Percentiles rank a stretch among this genome's conserved stretches.
Conservation (phyloP, 2,797 vertebrate species). For the Crocidura indochinensis region DNA sequence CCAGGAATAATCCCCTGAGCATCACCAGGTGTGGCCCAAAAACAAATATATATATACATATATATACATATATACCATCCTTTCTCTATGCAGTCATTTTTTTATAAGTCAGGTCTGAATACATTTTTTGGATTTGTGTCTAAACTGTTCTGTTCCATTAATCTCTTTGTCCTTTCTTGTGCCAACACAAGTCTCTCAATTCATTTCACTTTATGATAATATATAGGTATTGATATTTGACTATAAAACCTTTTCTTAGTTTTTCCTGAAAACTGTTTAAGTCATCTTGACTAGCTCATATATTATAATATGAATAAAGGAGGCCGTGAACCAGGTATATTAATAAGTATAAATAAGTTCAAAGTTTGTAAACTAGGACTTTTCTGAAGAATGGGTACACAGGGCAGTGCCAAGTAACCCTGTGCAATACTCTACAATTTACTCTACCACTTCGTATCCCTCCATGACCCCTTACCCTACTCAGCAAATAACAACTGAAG, state of each 20-base stretch:
- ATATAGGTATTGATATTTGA: not conserved
- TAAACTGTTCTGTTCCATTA: not conserved
- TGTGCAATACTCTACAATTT: too few species aligned
- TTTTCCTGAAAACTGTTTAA: slow-evolving; percentile 11
- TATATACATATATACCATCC: too few species aligned
- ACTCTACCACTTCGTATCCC: not conserved
- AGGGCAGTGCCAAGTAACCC: too few species aligned
- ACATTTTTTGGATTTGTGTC: not conserved
- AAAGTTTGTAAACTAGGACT: not conserved
- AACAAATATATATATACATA: too few species aligned
- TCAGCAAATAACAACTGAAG: not conserved
- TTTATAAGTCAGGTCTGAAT: not conserved
- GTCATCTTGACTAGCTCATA: not conserved
- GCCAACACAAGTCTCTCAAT: not conserved
- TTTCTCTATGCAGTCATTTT: not conserved
- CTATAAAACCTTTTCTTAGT: not conserved
- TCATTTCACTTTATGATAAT: not conserved
- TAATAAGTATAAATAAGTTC: not conserved
- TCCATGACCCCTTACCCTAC: slow-evolving; percentile 17
- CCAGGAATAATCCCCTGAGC: too few species aligned
- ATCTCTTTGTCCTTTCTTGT: not conserved
- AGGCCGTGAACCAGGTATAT: too few species aligned
- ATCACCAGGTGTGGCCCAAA: too few species aligned
- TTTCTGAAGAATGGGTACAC: too few species aligned
- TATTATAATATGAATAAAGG: slow-evolving; percentile 1